Percentiles rank a stretch among this genome's conserved stretches.
phyloP scores from a whole-genome alignment of 2,888 invertebrate species.

The Mayetiola destructor region DNA sequence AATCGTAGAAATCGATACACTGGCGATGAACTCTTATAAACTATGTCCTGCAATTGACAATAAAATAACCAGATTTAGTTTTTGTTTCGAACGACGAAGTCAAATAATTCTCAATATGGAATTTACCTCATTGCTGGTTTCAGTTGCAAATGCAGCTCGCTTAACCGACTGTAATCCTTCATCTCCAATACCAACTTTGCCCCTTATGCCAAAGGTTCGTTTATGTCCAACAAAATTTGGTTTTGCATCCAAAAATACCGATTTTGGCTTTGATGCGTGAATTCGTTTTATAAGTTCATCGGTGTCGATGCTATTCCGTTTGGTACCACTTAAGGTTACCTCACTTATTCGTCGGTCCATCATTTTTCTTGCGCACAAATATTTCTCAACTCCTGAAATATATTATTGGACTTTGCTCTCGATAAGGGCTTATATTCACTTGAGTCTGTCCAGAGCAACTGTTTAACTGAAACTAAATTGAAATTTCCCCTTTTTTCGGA shows the following conservation, averaged over 20 bases:
- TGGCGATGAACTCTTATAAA: constrained; percentile 37
- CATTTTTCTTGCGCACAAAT: too few relatives aligned
- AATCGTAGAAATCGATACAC: constrained; percentile 36
- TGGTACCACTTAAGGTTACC: too few relatives aligned
- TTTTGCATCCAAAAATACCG: constrained; percentile 32
- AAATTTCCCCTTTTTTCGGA: too few relatives aligned
- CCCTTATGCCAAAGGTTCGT: constrained; percentile 28
- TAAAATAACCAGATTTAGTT: too few relatives aligned
- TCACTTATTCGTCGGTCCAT: too few relatives aligned
- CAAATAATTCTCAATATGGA: too few relatives aligned
- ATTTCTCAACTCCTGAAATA: too few relatives aligned
- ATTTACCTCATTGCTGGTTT: not conserved
- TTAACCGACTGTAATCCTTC: constrained; percentile 22
- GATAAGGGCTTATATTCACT: too few relatives aligned
- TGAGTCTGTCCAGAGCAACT: too few relatives aligned
- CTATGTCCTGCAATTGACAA: constrained; percentile 30
- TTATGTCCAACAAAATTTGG: constrained; percentile 20
- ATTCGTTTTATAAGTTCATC: constrained; percentile 3
- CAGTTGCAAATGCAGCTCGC: constrained; percentile 21
- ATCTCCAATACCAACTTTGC: constrained; percentile 23
- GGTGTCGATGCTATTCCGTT: constrained; percentile 11
- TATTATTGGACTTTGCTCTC: too few relatives aligned
- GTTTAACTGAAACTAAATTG: too few relatives aligned
- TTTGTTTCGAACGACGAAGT: too few relatives aligned
- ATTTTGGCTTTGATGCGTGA: constrained; percentile 23